A percentile compares a stretch with the other conserved stretches of the same genome.
Conservation (phyloP, 2,888 invertebrate species). For the Drosophila percnosoma region DNA sequence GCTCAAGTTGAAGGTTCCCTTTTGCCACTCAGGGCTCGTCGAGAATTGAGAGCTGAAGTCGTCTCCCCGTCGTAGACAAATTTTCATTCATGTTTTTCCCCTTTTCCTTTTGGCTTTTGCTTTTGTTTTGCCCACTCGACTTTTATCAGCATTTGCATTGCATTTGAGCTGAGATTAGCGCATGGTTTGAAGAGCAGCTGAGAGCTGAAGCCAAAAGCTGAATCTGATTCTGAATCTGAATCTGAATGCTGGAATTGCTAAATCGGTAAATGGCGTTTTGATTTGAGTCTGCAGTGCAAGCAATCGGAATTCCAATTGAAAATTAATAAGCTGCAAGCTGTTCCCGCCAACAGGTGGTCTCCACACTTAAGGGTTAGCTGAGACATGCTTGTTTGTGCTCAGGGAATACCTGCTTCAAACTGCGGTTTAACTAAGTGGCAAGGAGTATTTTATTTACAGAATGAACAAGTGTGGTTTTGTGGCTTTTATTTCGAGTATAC, state of each 20-base stretch:
- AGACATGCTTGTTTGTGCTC: neutral
- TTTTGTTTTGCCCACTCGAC: conserved; percentile 36
- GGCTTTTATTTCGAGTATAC: neutral
- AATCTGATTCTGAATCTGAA: neutral
- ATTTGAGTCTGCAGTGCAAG: conserved; percentile 34
- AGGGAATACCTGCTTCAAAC: neutral
- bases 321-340: conserved; percentile 59
- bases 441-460: neutral
- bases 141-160: conserved; percentile 64
- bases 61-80: conserved; percentile 26
- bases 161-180: conserved; percentile 77
- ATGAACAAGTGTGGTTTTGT: neutral
- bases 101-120: conserved; percentile 19
- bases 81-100: conserved; percentile 41
- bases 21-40: conserved; percentile 1
- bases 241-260: conserved; percentile 40
- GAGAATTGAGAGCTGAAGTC: conserved; percentile 8
- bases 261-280: conserved; percentile 66
- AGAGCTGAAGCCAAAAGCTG: conserved; percentile 4
- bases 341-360: conserved; percentile 18
- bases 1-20: conserved; percentile 68
- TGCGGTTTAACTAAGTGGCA: neutral
- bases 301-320: conserved; percentile 50
- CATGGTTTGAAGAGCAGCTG: conserved; percentile 36
- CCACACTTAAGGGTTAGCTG: neutral